Evolutionary conservation across 2,888 invertebrate genomes (phyloP).

Genomic region (Eupithecia tripunctaria): DNA sequence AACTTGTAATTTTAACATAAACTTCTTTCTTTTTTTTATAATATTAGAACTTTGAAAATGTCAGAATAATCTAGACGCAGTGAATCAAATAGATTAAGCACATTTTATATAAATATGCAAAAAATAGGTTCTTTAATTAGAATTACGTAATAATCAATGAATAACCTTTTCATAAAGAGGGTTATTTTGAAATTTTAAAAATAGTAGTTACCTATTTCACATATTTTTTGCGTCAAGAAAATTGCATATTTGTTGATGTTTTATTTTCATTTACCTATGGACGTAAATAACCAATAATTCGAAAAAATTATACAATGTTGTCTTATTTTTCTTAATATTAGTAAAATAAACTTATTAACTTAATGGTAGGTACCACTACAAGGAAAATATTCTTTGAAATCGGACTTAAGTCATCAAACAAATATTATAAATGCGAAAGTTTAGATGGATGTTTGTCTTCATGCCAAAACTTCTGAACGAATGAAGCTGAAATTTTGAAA

Average conservation of each 20-base stretch:
- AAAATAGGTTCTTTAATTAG: too few relatives aligned
- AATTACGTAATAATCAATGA: background rate
- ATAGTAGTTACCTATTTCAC: background rate
- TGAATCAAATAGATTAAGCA: background rate
- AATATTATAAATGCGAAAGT: too few relatives aligned
- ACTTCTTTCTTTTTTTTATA: background rate
- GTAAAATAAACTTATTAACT: background rate
- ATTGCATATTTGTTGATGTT: background rate
- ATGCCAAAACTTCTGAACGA: too few relatives aligned
- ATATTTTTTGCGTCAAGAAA: background rate
- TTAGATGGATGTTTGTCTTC: too few relatives aligned
- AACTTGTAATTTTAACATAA: too few relatives aligned
- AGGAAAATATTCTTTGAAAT: background rate
- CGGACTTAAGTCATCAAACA: background rate
- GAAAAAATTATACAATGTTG: background rate
- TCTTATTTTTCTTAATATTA: background rate
- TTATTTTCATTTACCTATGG: too few relatives aligned
- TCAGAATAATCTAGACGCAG: background rate
- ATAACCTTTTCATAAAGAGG: background rate
- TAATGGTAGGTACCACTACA: background rate
- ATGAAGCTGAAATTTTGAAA: too few relatives aligned
- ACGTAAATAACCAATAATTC: too few relatives aligned
- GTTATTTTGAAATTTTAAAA: too few relatives aligned
- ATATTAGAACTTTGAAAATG: background rate
- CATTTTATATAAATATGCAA: background rate